Conservation (phyloP, 2,113 vertebrate genomes). For the Leptocoma aspasia region DNA sequence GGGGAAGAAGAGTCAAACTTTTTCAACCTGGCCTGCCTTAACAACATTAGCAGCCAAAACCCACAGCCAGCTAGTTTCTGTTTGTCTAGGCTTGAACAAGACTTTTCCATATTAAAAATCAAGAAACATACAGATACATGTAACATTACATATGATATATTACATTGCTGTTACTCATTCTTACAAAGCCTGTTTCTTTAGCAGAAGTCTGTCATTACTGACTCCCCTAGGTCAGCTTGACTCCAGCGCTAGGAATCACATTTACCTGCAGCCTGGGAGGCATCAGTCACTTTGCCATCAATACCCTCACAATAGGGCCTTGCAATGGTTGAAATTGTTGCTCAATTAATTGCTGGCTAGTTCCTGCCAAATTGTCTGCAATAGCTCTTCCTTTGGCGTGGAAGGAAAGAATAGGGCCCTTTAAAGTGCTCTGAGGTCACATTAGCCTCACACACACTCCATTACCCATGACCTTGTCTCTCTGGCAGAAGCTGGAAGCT, state of each 20-base stretch:
- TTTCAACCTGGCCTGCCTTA: background rate
- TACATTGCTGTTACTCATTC: background rate
- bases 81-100: background rate
- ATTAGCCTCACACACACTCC: background rate
- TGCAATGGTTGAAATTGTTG: conserved; percentile 19
- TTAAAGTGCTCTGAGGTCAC: conserved; percentile 53
- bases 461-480: conserved; percentile 7
- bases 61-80: background rate
- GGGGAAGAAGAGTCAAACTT: background rate
- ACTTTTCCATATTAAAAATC: background rate
- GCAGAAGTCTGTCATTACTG: background rate
- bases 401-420: conserved; percentile 21
- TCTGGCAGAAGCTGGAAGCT: background rate
- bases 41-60: background rate
- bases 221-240: background rate
- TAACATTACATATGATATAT: background rate
- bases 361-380: conserved; percentile 64
- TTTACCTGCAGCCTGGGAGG: conserved; percentile 16
- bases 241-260: background rate
- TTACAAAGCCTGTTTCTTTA: background rate
- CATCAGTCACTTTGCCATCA: conserved; percentile 41
- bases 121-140: background rate
- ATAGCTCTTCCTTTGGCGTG: conserved; percentile 8
- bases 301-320: conserved; percentile 17
- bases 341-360: conserved; percentile 45